Evolutionary conservation across 2,888 invertebrate genomes (phyloP).

Genomic region (Hololepta plana): DNA sequence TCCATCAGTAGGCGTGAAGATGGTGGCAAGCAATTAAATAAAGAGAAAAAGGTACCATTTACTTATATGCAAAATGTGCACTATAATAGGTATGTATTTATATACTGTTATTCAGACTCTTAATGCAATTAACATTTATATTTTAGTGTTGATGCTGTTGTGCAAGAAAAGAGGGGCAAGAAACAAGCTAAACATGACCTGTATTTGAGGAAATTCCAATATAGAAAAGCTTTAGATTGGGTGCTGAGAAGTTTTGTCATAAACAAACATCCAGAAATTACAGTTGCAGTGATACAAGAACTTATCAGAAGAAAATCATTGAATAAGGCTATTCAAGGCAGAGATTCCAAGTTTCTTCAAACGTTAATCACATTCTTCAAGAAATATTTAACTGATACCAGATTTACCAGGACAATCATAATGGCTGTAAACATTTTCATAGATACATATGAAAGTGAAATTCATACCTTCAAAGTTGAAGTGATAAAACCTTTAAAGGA

Average conservation of each 20-base stretch:
- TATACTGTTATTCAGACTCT: too few relatives aligned
- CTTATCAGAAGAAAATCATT: slow-evolving; percentile 68
- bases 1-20: slow-evolving; percentile 67
- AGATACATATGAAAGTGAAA: slow-evolving; percentile 50
- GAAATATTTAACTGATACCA: slow-evolving; percentile 42
- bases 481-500: slow-evolving; percentile 40
- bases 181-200: slow-evolving; percentile 44
- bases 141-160: slow-evolving; percentile 33
- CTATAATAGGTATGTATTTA: slow-evolving; percentile 15
- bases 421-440: slow-evolving; percentile 58
- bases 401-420: slow-evolving; percentile 55
- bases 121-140: too few relatives aligned
- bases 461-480: slow-evolving; percentile 42
- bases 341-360: slow-evolving; percentile 45
- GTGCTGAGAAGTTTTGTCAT: slow-evolving; percentile 43
- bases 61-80: slow-evolving; percentile 24
- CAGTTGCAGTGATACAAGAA: slow-evolving; percentile 70
- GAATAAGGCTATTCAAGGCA: slow-evolving; percentile 52
- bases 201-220: slow-evolving; percentile 62
- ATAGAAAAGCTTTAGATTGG: slow-evolving; percentile 57
- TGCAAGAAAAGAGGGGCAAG: slow-evolving; percentile 26
- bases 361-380: slow-evolving; percentile 61
- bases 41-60: slow-evolving; percentile 33
- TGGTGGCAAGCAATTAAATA: slow-evolving; percentile 22
- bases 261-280: slow-evolving; percentile 52